These are phyloP conservation scores for Haplochromis burtoni DNA, from an alignment of 2,113 vertebrate species.

Conservation along the genomic window DNA sequence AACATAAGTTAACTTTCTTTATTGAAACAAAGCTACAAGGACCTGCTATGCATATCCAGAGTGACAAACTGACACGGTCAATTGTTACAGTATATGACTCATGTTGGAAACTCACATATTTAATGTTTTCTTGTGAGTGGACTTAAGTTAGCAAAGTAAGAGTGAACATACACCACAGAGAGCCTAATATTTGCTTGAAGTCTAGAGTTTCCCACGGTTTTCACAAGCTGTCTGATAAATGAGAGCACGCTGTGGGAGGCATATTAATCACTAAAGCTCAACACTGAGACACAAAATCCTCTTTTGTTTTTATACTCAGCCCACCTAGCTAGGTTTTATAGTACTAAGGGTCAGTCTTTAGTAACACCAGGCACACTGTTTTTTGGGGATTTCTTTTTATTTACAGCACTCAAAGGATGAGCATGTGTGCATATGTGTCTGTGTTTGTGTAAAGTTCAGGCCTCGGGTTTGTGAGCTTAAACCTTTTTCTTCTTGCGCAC, in stretches of 20 bases:
- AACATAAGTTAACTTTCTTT: not conserved
- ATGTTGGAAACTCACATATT: not conserved
- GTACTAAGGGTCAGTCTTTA: slow-evolving; percentile 20
- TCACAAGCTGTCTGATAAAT: slow-evolving; percentile 43
- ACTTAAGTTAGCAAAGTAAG: not conserved
- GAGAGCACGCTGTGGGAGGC: slow-evolving; percentile 60
- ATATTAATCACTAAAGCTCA: slow-evolving; percentile 60
- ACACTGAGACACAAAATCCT: slow-evolving; percentile 45
- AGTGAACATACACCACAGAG: not conserved
- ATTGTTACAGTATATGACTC: not conserved
- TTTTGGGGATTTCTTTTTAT: slow-evolving; percentile 19
- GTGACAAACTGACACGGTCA: not conserved
- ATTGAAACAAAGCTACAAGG: not conserved
- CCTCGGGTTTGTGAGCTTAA: slow-evolving; percentile 6
- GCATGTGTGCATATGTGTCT: not conserved
- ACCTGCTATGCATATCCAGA: not conserved
- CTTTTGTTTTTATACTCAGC: slow-evolving; percentile 42
- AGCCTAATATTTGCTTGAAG: slow-evolving; percentile 13
- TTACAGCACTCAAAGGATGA: slow-evolving; percentile 9
- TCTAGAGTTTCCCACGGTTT: slow-evolving; percentile 58
- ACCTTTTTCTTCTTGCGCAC: not conserved
- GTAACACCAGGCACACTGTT: slow-evolving; percentile 14
- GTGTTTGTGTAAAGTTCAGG: not conserved
- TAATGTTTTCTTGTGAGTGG: not conserved
- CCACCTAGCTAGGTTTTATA: slow-evolving; percentile 51